Evolutionary conservation across 2,113 vertebrate species (phyloP), one percentile per base, ranked within the genome.

Genomic region (Syngnathus scovelli): DNA sequence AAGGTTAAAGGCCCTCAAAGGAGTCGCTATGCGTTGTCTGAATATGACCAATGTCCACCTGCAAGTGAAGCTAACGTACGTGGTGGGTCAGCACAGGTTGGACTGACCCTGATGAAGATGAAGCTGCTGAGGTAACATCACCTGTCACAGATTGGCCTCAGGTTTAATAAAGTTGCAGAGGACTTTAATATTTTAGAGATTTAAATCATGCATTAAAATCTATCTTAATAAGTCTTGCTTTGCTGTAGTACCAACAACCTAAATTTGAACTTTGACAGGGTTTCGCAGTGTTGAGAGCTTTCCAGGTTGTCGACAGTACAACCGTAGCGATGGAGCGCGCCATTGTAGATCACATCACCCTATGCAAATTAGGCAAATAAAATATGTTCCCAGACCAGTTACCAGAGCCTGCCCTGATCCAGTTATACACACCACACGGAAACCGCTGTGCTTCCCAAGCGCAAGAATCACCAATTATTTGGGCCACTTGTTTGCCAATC

Each of bases 11-110:
- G 76, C 72, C 76, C 64, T 83, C 79, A 82, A 23, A 72, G 66
- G 77, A 74, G 78, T 65, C 59, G 44, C 74, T 69, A 72, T 67
- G 70, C 69, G 58, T 65, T 61, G 44, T 73, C 72, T 69, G 51
- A 61, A 77, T 61, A 49, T 72, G 80, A 75, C 65, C 8, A 51
- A 71, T 80, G 80, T 83, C 77, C 77, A 89, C 83, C 81, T 88
- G 74, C 44, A 68, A 62, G 70, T 61, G n/a, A 51, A 74, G 46
- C 68, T 46, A 74, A 69, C 21, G 36, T 16, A 13, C 15, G 19
- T 55, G 59, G 44, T 48, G 44, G 44, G 61, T 77, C 55, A 27
- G 37, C 38, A 23, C 66, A 70, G 68, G 76, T 67, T 67, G 71
- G 39, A 48, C n/a, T 66, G 61, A 64, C 61, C 46, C 15, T 39